phyloP scores from a whole-genome alignment of 2,888 invertebrate genomes.

The Tenthredo livida region DNA sequence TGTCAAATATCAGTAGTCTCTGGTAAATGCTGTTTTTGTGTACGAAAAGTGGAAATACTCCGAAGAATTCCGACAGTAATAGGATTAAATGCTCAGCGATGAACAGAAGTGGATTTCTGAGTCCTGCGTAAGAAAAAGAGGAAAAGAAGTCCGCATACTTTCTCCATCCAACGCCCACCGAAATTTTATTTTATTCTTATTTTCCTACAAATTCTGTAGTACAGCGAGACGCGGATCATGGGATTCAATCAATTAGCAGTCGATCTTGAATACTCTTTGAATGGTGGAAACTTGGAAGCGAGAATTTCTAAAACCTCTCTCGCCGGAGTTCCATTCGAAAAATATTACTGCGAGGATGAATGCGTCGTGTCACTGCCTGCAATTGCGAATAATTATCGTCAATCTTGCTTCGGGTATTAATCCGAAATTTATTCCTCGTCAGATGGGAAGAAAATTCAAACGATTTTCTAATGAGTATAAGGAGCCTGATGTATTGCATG shows the following conservation, averaged over 20 bases:
- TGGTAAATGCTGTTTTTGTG: not conserved
- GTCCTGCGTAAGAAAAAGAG: not conserved
- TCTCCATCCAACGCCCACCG: not conserved
- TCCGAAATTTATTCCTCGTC: no score
- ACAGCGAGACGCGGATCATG: not conserved
- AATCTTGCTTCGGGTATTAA: not conserved
- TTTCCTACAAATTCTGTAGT: not conserved
- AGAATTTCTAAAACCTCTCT: not conserved
- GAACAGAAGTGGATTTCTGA: not conserved
- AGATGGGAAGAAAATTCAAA: no score
- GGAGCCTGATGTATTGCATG: not conserved
- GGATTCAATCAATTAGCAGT: constrained; percentile 17
- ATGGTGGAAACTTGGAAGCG: not conserved
- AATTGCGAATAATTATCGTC: not conserved
- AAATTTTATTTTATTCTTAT: no score
- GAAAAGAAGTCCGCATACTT: not conserved
- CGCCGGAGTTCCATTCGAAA: no score
- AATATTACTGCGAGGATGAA: not conserved
- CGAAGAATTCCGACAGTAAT: not conserved
- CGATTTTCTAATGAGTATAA: no score
- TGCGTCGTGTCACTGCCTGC: not conserved
- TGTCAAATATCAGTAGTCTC: not conserved
- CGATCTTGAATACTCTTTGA: not conserved
- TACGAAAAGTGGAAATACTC: not conserved
- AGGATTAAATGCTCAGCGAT: constrained; percentile 29